Base-by-base conservation (phyloP, 1,140 invertebrate genomes). In the Panulirus ornatus region DNA sequence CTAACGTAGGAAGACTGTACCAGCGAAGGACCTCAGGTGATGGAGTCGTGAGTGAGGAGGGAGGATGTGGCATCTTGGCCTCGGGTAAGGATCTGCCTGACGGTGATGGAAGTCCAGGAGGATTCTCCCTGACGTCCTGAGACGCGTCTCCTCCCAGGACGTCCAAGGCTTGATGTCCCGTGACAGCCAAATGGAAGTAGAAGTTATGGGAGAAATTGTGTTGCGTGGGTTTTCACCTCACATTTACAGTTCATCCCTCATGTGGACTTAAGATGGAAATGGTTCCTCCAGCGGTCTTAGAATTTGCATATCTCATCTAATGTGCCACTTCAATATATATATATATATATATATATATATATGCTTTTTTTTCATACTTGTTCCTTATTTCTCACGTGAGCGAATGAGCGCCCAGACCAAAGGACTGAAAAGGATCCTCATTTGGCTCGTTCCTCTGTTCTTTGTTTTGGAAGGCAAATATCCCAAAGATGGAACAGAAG, bases 141-240 rank as follows among this genome's bases (percentile, higher is more conserved):
- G 54, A 58, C 54, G n/a, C 54, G 16, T 3, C 54, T 14, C 54
- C 3, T 58, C 54, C 19, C 14, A 19, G 3, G 1, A 19, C 54
- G 16, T 58, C 19, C 5, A 14, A 3, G 14, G 3, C 54, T 3
- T 58, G 54, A 58, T 58, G 19, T 22, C 54, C 19, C 54, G 3
- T 22, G 54, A 58, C 54, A 58, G 54, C 54, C 54, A 58, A 58
- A 58, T 58, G 54, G 54, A 58, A 58, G 54, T 58, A 58, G 54
- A 58, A 58, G 16, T 58, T 58, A 58, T 58, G 54, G 54, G 19
- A 58, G 54, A 58, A 58, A 58, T 58, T 58, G 54, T 58, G 54
- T 58, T 58, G 54, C n/a, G 54, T 5, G 54, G 54, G 54, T 22
- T 58, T 58, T 58, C 54, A 58, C 54, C 54, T 58, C 54, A 19